phyloP scores from a whole-genome alignment of 2,113 vertebrate genomes.

The Tichodroma muraria region DNA sequence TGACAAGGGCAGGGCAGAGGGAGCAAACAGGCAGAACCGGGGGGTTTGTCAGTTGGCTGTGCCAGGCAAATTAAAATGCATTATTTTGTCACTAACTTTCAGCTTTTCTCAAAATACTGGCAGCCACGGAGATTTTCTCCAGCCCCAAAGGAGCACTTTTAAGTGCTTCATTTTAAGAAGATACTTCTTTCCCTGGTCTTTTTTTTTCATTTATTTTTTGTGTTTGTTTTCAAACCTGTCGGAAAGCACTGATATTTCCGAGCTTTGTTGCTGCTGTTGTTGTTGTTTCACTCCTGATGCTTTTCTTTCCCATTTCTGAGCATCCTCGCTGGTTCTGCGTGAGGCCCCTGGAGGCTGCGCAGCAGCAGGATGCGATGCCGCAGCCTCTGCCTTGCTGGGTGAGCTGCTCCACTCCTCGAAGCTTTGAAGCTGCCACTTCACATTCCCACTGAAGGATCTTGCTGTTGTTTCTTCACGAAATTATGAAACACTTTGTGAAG shows the following conservation, averaged over 20 bases:
- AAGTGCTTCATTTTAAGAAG: slow-evolving; percentile 34
- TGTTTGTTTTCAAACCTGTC: slow-evolving; percentile 61
- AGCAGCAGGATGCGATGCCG: neutral
- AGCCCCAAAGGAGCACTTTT: slow-evolving; percentile 49
- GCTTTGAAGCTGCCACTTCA: slow-evolving; percentile 52
- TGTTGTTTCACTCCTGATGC: slow-evolving; percentile 21
- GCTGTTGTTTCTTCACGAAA: slow-evolving; percentile 28
- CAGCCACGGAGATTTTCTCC: slow-evolving; percentile 6
- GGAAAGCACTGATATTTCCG: neutral
- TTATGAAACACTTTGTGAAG: neutral
- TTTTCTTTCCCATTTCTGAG: neutral
- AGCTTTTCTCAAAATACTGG: slow-evolving; percentile 1
- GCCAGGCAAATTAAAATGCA: neutral
- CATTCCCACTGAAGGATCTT: neutral
- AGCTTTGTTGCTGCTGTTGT: neutral
- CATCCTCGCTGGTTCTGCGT: neutral
- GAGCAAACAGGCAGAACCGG: accelerated
- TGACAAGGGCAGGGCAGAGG: neutral
- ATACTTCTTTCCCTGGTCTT: neutral
- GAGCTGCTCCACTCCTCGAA: neutral
- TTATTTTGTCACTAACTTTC: slow-evolving; percentile 8
- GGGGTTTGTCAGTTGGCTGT: neutral
- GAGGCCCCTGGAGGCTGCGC: neutral
- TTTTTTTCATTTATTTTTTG: neutral
- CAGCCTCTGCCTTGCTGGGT: neutral